These are phyloP conservation scores for Mesorhabditis belari DNA, from an alignment of 2,888 invertebrate genomes.

Conservation along the genomic window DNA sequence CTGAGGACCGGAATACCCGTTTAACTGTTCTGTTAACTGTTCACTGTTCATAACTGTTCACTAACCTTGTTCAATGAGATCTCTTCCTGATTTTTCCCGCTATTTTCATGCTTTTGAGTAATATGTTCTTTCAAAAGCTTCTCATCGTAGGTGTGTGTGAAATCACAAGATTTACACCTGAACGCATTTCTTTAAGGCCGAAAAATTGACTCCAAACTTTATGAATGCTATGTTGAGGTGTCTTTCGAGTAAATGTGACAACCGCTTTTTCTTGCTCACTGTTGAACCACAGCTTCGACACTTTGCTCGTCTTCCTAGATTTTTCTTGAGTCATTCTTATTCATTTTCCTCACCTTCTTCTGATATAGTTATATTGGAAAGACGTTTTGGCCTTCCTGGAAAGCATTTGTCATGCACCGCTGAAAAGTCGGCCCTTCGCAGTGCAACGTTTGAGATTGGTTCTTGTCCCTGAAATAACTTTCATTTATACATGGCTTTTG, in stretches of 20 bases:
- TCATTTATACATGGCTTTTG: not conserved
- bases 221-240: conserved; percentile 22
- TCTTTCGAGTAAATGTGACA: conserved; percentile 26
- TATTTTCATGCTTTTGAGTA: conserved; percentile 13
- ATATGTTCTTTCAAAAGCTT: conserved; percentile 13
- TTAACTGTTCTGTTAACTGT: too few relatives aligned
- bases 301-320: conserved; percentile 31
- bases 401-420: conserved; percentile 36
- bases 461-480: conserved; percentile 28
- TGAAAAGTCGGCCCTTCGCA: conserved; percentile 25
- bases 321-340: too few relatives aligned
- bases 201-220: conserved; percentile 11
- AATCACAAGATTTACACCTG: conserved; percentile 20
- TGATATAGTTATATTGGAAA: conserved; percentile 34
- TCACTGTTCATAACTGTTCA: too few relatives aligned
- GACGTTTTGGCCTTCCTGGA: conserved; percentile 36
- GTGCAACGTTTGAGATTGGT: conserved; percentile 36
- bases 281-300: conserved; percentile 27
- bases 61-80: not conserved
- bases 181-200: conserved; percentile 1
- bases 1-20: too few relatives aligned
- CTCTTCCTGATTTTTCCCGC: too few relatives aligned
- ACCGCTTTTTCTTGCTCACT: conserved; percentile 29
- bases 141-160: conserved; percentile 16
- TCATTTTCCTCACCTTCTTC: not conserved